Evolutionary conservation across 2,797 vertebrate genomes (phyloP).

Genomic region (Tiaroga cobitis): DNA sequence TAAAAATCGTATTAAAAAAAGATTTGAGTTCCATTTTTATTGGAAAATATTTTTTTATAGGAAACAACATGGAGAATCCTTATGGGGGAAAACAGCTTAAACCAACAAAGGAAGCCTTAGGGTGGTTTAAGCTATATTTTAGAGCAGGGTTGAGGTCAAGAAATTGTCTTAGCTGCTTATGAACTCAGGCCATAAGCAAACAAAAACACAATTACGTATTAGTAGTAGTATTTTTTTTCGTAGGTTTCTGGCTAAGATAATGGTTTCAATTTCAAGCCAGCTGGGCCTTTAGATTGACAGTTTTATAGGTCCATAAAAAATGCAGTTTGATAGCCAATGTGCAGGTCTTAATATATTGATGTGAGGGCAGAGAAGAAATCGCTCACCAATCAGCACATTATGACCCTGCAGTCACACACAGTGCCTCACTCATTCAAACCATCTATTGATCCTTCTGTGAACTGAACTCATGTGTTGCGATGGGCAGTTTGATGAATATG

Average conservation of each 20-base stretch:
- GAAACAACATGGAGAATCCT: background rate
- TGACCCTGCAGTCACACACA: constrained; percentile 10
- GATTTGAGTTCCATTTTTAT: background rate
- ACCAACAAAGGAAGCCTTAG: background rate
- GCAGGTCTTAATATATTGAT: constrained; percentile 56
- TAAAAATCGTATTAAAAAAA: too few relatives aligned
- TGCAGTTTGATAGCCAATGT: constrained; percentile 59
- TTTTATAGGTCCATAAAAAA: constrained; percentile 67
- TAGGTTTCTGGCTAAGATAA: background rate
- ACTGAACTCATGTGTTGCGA: background rate
- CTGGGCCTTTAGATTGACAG: constrained; percentile 47
- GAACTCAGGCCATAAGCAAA: background rate
- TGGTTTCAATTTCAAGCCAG: constrained; percentile 62
- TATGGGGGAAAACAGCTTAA: background rate
- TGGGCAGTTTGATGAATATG: background rate
- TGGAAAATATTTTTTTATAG: background rate
- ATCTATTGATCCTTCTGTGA: constrained; percentile 19
- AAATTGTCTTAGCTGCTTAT: background rate
- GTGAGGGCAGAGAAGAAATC: constrained; percentile 4
- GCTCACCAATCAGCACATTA: background rate
- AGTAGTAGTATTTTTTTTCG: background rate
- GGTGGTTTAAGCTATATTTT: background rate
- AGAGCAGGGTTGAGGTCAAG: background rate
- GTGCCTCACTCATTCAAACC: constrained; percentile 15
- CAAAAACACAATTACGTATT: background rate